These are phyloP conservation scores for Pseudonaja textilis DNA, from an alignment of 2,113 vertebrate genomes.

Conservation along the genomic window DNA sequence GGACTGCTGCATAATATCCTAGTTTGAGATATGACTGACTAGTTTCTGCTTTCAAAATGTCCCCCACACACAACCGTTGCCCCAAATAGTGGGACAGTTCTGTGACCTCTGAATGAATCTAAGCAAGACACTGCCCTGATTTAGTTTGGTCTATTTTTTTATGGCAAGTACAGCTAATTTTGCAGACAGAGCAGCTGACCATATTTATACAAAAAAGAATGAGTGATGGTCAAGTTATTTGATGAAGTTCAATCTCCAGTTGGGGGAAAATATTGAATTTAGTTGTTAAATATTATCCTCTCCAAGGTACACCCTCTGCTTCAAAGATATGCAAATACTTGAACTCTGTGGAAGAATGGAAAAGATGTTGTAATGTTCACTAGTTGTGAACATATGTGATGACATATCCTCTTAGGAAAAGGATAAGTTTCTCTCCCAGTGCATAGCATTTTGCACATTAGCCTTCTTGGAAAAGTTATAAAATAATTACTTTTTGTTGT, in stretches of 20 bases:
- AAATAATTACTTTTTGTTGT: constrained; percentile 1
- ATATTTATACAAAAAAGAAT: background rate
- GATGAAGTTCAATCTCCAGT: background rate
- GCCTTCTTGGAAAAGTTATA: background rate
- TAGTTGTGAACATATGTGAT: background rate
- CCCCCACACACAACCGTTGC: background rate
- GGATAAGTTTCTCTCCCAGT: background rate
- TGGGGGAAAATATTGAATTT: background rate
- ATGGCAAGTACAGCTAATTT: background rate
- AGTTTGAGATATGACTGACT: background rate
- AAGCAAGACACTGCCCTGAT: background rate
- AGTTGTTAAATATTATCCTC: background rate
- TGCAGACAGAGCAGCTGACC: background rate
- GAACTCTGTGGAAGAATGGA: background rate
- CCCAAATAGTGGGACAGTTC: background rate
- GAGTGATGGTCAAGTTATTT: background rate
- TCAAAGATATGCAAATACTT: background rate
- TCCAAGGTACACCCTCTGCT: background rate
- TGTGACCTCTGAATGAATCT: background rate
- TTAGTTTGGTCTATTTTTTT: background rate
- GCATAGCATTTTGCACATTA: background rate
- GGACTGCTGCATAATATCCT: background rate
- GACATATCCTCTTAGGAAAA: background rate
- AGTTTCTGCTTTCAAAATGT: background rate
- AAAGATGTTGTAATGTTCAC: background rate